Evolutionary conservation across 2,888 invertebrate species (phyloP).

Genomic region (Eugnorisma glareosa): DNA sequence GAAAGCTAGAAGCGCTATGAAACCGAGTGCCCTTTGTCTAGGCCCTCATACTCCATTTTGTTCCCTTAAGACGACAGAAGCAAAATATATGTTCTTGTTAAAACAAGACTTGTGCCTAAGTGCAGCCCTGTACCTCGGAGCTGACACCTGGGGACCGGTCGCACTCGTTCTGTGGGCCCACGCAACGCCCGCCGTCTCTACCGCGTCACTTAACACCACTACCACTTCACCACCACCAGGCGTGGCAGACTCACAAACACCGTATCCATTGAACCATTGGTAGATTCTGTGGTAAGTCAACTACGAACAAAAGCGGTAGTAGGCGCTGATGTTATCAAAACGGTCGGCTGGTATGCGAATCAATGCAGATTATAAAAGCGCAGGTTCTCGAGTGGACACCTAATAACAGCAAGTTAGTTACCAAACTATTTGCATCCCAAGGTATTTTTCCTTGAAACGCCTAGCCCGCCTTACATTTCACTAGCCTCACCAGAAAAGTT

Average conservation of each 20-base stretch:
- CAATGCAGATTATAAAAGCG: constrained; percentile 75
- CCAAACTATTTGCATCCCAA: constrained; percentile 83
- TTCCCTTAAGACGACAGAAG: not conserved
- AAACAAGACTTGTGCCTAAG: constrained; percentile 40
- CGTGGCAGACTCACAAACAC: not conserved
- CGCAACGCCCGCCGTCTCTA: constrained; percentile 79
- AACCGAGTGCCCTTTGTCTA: not conserved
- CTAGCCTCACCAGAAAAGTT: constrained; percentile 73
- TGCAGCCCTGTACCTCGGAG: constrained; percentile 78
- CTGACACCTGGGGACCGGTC: constrained; percentile 89
- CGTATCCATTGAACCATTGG: constrained; percentile 54
- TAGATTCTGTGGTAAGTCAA: not conserved
- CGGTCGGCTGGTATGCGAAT: constrained; percentile 30
- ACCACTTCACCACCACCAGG: constrained; percentile 35
- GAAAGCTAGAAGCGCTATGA: no score
- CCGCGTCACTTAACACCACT: constrained; percentile 72
- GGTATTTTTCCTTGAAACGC: constrained; percentile 84
- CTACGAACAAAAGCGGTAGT: constrained; percentile 56
- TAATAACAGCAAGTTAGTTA: constrained; percentile 83
- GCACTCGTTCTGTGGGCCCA: constrained; percentile 87
- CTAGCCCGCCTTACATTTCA: constrained; percentile 74
- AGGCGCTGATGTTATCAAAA: constrained; percentile 37
- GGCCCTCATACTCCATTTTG: not conserved
- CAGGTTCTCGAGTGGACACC: constrained; percentile 76
- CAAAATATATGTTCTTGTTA: constrained; percentile 2